phyloP scores from a whole-genome alignment of 2,113 vertebrate genomes.

The Rafetus swinhoei region DNA sequence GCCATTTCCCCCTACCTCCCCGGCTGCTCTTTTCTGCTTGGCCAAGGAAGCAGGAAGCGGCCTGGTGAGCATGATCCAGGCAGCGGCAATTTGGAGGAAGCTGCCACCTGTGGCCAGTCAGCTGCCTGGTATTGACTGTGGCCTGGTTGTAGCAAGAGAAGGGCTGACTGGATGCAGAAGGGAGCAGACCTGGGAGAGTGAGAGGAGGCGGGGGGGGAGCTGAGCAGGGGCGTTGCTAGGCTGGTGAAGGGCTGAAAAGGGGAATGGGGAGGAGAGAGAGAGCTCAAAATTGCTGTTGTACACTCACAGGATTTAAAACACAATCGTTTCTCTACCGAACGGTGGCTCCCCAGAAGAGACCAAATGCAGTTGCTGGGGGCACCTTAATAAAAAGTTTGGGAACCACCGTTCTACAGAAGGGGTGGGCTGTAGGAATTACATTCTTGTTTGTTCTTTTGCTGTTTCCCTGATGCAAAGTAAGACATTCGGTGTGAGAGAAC shows the following conservation, averaged over 20 bases:
- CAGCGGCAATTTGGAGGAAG: background rate
- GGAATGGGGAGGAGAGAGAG: background rate
- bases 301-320: background rate
- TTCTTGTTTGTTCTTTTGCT: background rate
- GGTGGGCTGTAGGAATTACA: background rate
- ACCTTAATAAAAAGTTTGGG: background rate
- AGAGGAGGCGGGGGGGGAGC: background rate
- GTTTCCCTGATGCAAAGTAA: background rate
- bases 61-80: background rate
- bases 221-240: background rate
- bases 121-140: background rate
- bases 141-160: background rate
- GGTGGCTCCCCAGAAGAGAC: background rate
- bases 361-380: background rate
- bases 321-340: background rate
- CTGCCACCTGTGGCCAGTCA: no score
- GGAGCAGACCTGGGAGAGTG: background rate
- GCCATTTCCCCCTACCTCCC: no score
- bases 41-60: background rate
- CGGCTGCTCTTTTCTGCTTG: background rate
- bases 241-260: background rate
- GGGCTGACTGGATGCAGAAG: background rate
- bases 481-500: rapidly evolving
- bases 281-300: background rate
- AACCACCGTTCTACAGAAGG: background rate